Evolutionary conservation across 2,797 vertebrate genomes (phyloP), one percentile per base, ranked within the genome.

Genomic region (Triplophysa bombifrons): DNA sequence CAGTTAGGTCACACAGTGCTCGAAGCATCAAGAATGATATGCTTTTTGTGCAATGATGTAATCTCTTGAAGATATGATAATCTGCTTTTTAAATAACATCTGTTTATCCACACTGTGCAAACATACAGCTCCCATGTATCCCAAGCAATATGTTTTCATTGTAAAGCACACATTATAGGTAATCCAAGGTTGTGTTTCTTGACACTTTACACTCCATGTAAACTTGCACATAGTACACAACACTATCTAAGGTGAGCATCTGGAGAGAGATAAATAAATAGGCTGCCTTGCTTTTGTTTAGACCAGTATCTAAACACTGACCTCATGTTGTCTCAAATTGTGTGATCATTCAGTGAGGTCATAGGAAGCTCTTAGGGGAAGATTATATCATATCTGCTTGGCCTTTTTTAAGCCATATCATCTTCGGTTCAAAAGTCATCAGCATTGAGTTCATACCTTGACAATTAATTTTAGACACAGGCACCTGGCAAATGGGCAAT

Each of bases 351-450:
- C 58, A 8, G 10, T 30, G 51, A 83, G 44, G 14, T 34, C 53
- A 58, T 56, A 17, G 25, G 8, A 72, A 70, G 50, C 68, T 75
- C 58, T 48, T 46, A 73, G 56, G 46, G 20, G 27, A 51, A 25
- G 16, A 19, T 66, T 55, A 61, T 41, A 60, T 76, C 41, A 70
- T 66, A 19, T 83, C 72, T 60, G 41, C 38, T 34, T 68, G 38
- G 17, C 41, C 20, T 17, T 30, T 60, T 60, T 77, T 34, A 77
- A 77, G 41, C 25, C 25, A 22, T 34, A 50, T 4, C 53, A 20
- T 60, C 2, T 22, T 75, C 13, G 12, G 46, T 67, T 30, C 14
- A 30, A 25, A 27, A 27, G 55, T 60, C 22, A 60, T 53, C 56
- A 22, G 58, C 13, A 14, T 27, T 25, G 22, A 22, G 1, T 16